These are phyloP conservation scores for Artibeus jamaicensis DNA, from an alignment of 2,797 vertebrate species.

Conservation along the genomic window DNA sequence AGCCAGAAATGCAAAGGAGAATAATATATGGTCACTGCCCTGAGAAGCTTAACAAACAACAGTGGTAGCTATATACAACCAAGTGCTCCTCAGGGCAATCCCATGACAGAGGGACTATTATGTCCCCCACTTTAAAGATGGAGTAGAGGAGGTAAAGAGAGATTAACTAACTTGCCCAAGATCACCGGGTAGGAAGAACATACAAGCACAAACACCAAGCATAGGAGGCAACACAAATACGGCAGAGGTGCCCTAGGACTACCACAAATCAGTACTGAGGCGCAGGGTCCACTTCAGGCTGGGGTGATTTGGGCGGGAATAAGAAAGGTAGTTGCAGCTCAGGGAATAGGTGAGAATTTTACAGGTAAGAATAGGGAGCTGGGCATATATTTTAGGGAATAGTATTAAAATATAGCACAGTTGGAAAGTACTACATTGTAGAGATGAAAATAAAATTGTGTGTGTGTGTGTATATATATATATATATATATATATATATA, in stretches of 20 bases:
- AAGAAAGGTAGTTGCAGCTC: not conserved
- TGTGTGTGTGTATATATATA: no score
- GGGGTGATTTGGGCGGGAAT: not conserved
- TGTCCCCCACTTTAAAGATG: not conserved
- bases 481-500: no score
- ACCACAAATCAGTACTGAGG: not conserved
- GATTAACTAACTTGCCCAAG: not conserved
- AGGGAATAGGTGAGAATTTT: not conserved
- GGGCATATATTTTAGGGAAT: not conserved
- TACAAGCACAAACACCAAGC: not conserved
- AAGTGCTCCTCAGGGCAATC: not conserved
- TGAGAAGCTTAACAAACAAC: not conserved
- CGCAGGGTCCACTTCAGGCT: not conserved
- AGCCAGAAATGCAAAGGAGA: not conserved
- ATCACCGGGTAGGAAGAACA: not conserved
- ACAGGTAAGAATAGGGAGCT: not conserved
- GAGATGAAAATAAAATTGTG: not conserved
- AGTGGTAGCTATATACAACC: not conserved
- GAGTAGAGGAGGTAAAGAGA: not conserved
- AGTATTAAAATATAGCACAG: not conserved
- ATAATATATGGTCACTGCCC: not conserved
- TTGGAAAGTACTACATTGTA: not conserved
- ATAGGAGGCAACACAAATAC: not conserved
- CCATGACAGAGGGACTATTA: not conserved
- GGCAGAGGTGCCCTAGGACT: not conserved